Conservation (phyloP, 2,113 vertebrate genomes). For the Oxygymnocypris stewartii region DNA sequence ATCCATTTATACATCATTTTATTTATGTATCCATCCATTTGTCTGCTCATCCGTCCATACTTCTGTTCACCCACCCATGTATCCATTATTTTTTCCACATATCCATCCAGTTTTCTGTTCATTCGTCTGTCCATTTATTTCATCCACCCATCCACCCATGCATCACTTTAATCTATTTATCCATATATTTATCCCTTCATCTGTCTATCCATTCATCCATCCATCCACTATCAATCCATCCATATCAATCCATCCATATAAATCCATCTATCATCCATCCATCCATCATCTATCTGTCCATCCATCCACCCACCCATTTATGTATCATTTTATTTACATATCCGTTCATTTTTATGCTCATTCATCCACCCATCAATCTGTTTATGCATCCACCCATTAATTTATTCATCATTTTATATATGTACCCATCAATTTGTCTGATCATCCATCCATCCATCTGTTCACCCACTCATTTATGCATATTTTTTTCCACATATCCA, state of each 20-base stretch:
- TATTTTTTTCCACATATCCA: not conserved
- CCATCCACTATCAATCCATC: not conserved
- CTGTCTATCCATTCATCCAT: too few relatives aligned
- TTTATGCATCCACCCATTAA: too few relatives aligned
- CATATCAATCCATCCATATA: too few relatives aligned
- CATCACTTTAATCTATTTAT: not conserved
- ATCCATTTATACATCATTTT: not conserved
- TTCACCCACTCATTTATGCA: not conserved
- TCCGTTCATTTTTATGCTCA: too few relatives aligned
- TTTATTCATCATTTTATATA: too few relatives aligned
- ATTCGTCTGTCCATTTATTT: not conserved
- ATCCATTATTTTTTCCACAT: not conserved
- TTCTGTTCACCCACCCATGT: not conserved
- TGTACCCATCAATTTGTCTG: too few relatives aligned
- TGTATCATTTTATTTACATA: too few relatives aligned
- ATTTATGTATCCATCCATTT: not conserved
- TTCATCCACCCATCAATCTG: too few relatives aligned
- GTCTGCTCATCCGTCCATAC: not conserved
- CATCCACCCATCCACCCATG: not conserved
- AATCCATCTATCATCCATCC: not conserved
- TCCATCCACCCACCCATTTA: too few relatives aligned
- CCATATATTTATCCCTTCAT: too few relatives aligned
- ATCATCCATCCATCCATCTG: not conserved
- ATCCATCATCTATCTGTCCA: too few relatives aligned
- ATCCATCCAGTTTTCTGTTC: not conserved